These are phyloP conservation scores for Rhopalosiphum maidis DNA, from an alignment of 1,140 invertebrate genomes.

Conservation along the genomic window DNA sequence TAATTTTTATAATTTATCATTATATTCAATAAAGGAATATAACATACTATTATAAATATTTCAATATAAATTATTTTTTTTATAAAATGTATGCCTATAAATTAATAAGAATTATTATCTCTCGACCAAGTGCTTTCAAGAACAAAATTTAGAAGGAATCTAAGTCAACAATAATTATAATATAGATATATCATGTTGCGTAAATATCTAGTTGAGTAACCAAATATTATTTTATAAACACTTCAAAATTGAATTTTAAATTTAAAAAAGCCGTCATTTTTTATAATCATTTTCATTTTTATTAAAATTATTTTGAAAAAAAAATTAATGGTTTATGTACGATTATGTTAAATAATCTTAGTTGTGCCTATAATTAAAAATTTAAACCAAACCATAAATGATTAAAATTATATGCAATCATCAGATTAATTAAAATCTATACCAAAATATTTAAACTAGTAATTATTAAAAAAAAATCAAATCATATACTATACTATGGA, in stretches of 20 bases:
- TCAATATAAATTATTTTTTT: not conserved
- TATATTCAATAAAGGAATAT: not conserved
- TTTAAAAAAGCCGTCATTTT: not conserved
- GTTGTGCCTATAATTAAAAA: too few species aligned
- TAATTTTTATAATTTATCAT: not conserved
- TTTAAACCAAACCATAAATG: too few species aligned
- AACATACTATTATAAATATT: not conserved
- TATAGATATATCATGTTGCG: not conserved
- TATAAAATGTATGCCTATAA: not conserved
- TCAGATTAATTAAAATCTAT: not conserved
- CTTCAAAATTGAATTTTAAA: not conserved
- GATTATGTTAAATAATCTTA: too few species aligned
- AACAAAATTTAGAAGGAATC: not conserved
- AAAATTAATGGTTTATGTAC: too few species aligned
- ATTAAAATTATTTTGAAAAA: not conserved
- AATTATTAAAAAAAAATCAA: not conserved
- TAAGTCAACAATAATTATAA: not conserved
- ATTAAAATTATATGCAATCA: too few species aligned
- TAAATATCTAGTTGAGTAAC: not conserved
- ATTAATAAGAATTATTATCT: not conserved
- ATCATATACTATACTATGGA: too few species aligned
- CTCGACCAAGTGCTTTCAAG: not conserved
- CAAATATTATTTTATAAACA: not conserved
- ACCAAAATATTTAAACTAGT: not conserved
- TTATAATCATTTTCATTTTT: not conserved